Evolutionary conservation across 2,113 vertebrate genomes (phyloP), one percentile per base, ranked within the genome.

Genomic region (Tachuris rubrigastra): DNA sequence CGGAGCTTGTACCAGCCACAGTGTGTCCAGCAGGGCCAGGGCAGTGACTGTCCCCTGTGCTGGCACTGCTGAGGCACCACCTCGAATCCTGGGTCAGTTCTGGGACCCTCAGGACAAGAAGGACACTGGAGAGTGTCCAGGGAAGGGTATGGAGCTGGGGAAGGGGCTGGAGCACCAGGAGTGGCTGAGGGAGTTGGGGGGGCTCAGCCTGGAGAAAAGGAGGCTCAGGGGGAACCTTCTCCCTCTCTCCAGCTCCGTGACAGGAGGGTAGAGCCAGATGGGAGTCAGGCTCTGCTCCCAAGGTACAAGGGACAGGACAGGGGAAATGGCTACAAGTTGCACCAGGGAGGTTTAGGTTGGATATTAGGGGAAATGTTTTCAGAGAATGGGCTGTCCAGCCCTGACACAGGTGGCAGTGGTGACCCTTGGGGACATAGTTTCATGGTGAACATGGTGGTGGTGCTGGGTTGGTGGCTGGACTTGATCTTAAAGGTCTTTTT

Each of bases 121-220:
- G 31, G 63, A 55, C 25, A 35, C 4, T 76, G 41, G 7, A 69
- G 17, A 0, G 0, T 76, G 14, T 37, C n/a, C 37, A 8, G 39
- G 14, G 69, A 60, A 25, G 9, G 53, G 33, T 59, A n/a, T 5
- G 5, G 28, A 60, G 23, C 42, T 67, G 39, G 24, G n/a, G 17
- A 62, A 27, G 25, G n/a, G 17, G 5, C 47, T 69, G n/a, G 24
- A 62, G 55, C 11, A 30, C 13, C 37, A 39, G 41, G 41, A 37
- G 55, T 25, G 30, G 24, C 53, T 82, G 76, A 63, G 23, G 39
- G 49, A 71, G 25, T 12, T 52, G n/a, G 25, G 20, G 27, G 12
- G 22, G 6, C 25, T 76, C 35, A 49, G 12, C 47, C 63, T 77
- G 41, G 35, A 56, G 28, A 22, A 37, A 62, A 62, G 31, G 49